A percentile compares a stretch with the other conserved stretches of the same genome.
Conservation (phyloP, 2,888 invertebrate genomes). For the Tridacna gigas region DNA sequence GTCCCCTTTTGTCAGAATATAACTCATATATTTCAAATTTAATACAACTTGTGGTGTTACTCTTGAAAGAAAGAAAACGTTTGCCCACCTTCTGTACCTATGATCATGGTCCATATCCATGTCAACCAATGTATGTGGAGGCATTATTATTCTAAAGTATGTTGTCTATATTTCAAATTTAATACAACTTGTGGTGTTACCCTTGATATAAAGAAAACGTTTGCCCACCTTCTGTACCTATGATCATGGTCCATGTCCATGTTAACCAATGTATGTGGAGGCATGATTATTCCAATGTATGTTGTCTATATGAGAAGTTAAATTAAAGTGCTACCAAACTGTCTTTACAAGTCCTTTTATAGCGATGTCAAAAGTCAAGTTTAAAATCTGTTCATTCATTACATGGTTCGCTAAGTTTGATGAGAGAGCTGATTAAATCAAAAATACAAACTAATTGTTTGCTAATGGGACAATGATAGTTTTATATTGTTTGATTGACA, state of each 20-base stretch:
- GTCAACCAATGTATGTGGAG: background rate
- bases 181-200: too few species aligned
- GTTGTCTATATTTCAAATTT: background rate
- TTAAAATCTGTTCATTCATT: slow-evolving; percentile 13
- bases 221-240: too few species aligned
- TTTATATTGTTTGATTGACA: slow-evolving; percentile 29
- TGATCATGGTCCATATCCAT: too few species aligned
- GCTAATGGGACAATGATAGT: slow-evolving; percentile 29
- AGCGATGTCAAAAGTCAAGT: background rate
- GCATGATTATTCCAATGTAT: background rate
- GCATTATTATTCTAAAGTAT: background rate
- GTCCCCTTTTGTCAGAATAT: too few species aligned
- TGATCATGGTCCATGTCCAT: background rate
- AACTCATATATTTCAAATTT: too few species aligned
- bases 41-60: too few species aligned
- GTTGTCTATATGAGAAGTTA: background rate
- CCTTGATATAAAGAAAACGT: too few species aligned
- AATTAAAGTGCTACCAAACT: background rate
- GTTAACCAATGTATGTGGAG: slow-evolving; percentile 7
- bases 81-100: too few species aligned
- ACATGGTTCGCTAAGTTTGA: slow-evolving; percentile 16
- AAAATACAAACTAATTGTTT: slow-evolving; percentile 24
- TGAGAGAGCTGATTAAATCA: slow-evolving; percentile 31
- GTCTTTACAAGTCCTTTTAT: too few species aligned
- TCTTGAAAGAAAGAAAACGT: too few species aligned